These are phyloP conservation scores for Philereme vetulata DNA, from an alignment of 2,888 invertebrate genomes.

Conservation along the genomic window DNA sequence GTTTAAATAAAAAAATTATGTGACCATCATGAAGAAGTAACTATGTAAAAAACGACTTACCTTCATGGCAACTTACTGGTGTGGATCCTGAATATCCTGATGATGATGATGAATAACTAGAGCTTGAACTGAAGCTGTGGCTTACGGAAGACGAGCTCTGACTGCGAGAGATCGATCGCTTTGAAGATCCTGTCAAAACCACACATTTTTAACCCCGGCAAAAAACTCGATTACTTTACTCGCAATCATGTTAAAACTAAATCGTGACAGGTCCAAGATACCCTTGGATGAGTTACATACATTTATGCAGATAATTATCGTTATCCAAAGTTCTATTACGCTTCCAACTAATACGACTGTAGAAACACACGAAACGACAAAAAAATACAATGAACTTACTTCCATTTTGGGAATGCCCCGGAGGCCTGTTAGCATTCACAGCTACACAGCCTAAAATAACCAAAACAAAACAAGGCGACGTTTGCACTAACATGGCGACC, in stretches of 20 bases:
- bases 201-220: neutral
- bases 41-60: neutral
- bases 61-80: neutral
- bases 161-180: neutral
- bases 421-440: constrained; percentile 6
- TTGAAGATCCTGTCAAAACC: constrained; percentile 1
- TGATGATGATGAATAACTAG: constrained; percentile 4
- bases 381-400: neutral
- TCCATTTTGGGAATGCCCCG: neutral
- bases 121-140: constrained; percentile 1
- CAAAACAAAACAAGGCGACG: constrained; percentile 3
- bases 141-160: neutral
- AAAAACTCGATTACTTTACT: neutral
- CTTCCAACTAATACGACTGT: neutral
- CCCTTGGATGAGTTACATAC: constrained; percentile 5
- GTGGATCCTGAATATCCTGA: neutral
- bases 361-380: neutral
- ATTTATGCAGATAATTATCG: neutral
- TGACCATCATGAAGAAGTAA: neutral
- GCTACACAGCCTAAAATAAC: constrained; percentile 10
- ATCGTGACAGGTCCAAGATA: constrained; percentile 5
- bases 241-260: neutral
- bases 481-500: constrained; percentile 15
- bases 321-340: too few relatives aligned
- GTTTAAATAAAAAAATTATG: too few relatives aligned